Evolutionary conservation across 1,140 invertebrate genomes (phyloP).

Genomic region (Aphidius gifuensis): DNA sequence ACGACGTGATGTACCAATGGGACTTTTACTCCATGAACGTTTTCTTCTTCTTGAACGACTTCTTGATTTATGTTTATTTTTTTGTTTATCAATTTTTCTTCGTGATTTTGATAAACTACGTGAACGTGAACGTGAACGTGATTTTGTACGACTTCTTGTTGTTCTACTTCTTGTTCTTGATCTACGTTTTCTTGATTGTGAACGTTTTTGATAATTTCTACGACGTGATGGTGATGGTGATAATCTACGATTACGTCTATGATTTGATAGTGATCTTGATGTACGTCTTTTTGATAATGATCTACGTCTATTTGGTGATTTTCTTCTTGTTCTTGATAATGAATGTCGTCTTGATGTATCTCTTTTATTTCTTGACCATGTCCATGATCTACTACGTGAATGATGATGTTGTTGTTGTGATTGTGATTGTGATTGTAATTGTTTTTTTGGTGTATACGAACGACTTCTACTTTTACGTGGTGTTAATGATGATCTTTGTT

Average conservation of each 20-base stretch:
- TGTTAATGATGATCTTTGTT: conserved; percentile 25
- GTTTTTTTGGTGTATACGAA: conserved; percentile 37
- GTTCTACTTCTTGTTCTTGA: background rate
- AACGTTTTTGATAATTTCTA: background rate
- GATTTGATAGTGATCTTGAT: background rate
- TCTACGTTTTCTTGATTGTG: conserved; percentile 4
- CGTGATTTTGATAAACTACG: conserved; percentile 39
- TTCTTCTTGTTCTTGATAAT: conserved; percentile 25
- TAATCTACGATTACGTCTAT: too few species aligned
- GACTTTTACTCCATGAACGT: conserved; percentile 40
- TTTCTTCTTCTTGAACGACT: conserved; percentile 39
- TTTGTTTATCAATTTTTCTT: conserved; percentile 45
- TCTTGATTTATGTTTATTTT: conserved; percentile 45
- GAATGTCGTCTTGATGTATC: too few species aligned
- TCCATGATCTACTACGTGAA: conserved; percentile 28
- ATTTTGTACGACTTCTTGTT: background rate
- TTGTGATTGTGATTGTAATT: conserved; percentile 30
- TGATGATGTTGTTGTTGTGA: conserved; percentile 38
- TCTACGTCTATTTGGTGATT: conserved; percentile 7
- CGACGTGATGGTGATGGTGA: too few species aligned
- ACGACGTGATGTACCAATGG: conserved; percentile 22
- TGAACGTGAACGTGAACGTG: background rate
- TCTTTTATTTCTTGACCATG: conserved; percentile 11
- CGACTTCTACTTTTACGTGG: conserved; percentile 34
- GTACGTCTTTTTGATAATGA: conserved; percentile 8